phyloP scores from a whole-genome alignment of 2,113 vertebrate species.

The Herpailurus yagouaroundi region DNA sequence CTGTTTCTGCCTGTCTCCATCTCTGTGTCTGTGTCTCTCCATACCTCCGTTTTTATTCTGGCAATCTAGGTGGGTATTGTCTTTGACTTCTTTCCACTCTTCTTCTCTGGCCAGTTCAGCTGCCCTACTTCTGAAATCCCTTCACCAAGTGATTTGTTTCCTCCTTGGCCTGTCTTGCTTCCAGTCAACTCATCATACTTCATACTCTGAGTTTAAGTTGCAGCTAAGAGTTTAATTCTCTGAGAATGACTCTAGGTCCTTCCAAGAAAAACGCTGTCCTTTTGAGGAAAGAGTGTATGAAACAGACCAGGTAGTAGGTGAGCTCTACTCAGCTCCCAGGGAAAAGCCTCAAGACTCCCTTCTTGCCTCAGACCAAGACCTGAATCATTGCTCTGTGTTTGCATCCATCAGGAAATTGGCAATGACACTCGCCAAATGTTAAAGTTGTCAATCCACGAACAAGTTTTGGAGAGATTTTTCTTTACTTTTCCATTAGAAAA shows the following conservation, averaged over 20 bases:
- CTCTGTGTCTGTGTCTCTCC: neutral
- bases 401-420: neutral
- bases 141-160: neutral
- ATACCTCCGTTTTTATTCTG: neutral
- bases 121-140: neutral
- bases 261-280: neutral
- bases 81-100: neutral
- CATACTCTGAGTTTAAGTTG: neutral
- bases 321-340: neutral
- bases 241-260: neutral
- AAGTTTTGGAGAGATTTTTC: neutral
- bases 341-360: too few species aligned
- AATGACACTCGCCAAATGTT: neutral
- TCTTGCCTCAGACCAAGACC: neutral
- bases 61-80: too few species aligned
- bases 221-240: neutral
- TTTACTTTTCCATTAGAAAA: neutral
- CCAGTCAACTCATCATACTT: neutral
- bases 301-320: too few species aligned
- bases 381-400: neutral
- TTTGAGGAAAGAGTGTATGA: neutral
- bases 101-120: neutral
- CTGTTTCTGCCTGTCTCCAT: neutral
- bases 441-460: neutral
- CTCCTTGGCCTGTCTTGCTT: neutral